Conservation (phyloP, 2,113 vertebrate genomes). For the Meriones unguiculatus region DNA sequence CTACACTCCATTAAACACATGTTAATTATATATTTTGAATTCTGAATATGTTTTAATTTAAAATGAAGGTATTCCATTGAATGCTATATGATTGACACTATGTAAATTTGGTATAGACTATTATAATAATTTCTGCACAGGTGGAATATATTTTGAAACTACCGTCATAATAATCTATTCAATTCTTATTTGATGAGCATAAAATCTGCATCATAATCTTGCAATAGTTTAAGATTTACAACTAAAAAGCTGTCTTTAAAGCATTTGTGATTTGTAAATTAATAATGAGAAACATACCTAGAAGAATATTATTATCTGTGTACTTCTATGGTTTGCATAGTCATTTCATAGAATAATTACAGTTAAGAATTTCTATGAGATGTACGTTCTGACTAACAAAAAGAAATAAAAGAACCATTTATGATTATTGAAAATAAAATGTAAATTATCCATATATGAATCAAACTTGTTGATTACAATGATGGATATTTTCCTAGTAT, state of each 20-base stretch:
- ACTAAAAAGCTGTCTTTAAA: conserved; percentile 16
- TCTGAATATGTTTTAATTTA: conserved; percentile 69
- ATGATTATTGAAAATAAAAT: background rate
- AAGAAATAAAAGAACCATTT: background rate
- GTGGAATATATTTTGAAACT: conserved; percentile 63
- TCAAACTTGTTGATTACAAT: background rate
- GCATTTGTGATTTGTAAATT: conserved; percentile 45
- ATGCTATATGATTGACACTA: conserved; percentile 74
- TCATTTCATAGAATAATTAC: background rate
- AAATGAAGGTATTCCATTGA: conserved; percentile 70
- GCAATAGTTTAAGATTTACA: conserved; percentile 42
- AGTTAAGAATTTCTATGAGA: conserved; percentile 9
- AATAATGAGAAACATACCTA: conserved; percentile 31
- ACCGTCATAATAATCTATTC: background rate
- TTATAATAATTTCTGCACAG: conserved; percentile 64
- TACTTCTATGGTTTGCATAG: background rate
- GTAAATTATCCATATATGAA: background rate
- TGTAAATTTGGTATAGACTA: conserved; percentile 70
- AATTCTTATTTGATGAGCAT: conserved; percentile 51
- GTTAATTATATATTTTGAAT: conserved; percentile 45
- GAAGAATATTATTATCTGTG: background rate
- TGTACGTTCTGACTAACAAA: background rate
- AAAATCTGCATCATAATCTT: conserved; percentile 40
- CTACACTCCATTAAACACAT: background rate
- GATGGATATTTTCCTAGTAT: background rate